Conservation (phyloP, 2,888 invertebrate species). For the Apodemia hepburni region DNA sequence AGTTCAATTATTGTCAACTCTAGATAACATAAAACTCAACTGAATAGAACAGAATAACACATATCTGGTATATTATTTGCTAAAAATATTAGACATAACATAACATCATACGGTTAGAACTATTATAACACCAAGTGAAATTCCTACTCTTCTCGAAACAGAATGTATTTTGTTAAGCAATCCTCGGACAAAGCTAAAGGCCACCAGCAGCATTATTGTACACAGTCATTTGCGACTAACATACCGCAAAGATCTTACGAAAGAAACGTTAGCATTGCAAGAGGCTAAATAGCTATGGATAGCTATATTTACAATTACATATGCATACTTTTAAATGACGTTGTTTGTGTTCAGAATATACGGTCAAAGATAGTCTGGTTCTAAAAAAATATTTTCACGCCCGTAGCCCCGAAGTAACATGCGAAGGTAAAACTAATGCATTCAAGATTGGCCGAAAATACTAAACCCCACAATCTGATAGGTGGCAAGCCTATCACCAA, state of each 20-base stretch:
- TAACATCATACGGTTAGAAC: background rate
- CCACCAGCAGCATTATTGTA: slow-evolving; percentile 9
- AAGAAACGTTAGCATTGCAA: background rate
- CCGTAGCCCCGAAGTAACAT: no score
- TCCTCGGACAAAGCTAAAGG: slow-evolving; percentile 11
- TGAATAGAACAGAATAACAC: no score
- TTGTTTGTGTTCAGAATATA: background rate
- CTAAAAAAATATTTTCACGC: no score
- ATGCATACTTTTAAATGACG: background rate
- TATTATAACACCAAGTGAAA: background rate
- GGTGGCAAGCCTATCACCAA: no score
- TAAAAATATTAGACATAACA: background rate
- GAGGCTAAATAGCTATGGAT: background rate
- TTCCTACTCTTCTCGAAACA: background rate
- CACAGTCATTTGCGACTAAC: slow-evolving; percentile 7
- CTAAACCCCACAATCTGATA: no score
- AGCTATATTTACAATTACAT: background rate
- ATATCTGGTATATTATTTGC: no score
- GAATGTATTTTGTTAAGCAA: slow-evolving; percentile 5
- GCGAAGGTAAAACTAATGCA: no score
- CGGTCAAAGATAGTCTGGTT: no score
- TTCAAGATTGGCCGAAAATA: no score
- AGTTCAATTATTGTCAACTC: no score
- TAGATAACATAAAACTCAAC: no score
- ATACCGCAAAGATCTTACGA: slow-evolving; percentile 12